Conservation (phyloP, 2,888 invertebrate species). For the Diogma glabrata region DNA sequence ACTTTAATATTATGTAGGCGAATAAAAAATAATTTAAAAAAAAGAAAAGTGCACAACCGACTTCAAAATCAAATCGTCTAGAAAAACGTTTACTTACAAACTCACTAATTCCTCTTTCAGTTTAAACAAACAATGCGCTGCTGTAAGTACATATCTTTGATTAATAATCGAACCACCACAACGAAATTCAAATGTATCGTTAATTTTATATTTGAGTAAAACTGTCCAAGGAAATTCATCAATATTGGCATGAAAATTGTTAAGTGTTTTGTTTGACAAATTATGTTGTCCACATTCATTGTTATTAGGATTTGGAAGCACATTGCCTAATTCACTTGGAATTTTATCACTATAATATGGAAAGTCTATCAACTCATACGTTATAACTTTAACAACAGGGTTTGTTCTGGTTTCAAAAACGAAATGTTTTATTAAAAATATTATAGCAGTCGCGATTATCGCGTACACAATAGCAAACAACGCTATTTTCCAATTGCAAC, state of each 20-base stretch:
- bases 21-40: no score
- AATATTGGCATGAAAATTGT: not conserved
- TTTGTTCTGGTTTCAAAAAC: not conserved
- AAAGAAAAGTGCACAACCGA: no score
- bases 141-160: not conserved
- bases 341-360: not conserved
- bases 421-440: not conserved
- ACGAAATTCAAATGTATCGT: not conserved
- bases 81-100: no score
- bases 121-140: conserved; percentile 3
- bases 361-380: not conserved
- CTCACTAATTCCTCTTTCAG: no score
- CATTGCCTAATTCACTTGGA: not conserved
- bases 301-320: not conserved
- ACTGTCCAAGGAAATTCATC: not conserved
- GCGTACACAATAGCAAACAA: not conserved
- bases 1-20: no score
- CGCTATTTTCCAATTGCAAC: conserved; percentile 6
- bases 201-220: not conserved
- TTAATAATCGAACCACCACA: not conserved
- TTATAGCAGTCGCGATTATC: not conserved
- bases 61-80: no score
- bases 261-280: not conserved
- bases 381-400: not conserved
- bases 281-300: not conserved